Conservation (phyloP, 2,113 vertebrate genomes). For the Haemorhous mexicanus region DNA sequence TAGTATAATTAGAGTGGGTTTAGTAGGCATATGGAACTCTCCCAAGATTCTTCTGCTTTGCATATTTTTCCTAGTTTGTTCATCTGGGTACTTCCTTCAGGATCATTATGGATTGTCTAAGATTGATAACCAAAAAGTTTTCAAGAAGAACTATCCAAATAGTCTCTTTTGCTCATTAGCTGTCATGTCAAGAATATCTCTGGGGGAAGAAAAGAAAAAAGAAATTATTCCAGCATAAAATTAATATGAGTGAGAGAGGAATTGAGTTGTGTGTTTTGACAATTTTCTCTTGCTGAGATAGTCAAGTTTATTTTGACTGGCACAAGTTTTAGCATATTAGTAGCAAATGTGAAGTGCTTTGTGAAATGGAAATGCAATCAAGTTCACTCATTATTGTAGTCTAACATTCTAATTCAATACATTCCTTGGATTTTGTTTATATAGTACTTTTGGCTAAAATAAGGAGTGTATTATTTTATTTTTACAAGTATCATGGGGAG, state of each 20-base stretch:
- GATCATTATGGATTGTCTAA: not conserved
- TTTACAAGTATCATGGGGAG: not conserved
- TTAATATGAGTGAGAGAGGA: not conserved
- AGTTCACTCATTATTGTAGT: not conserved
- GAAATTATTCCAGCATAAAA: not conserved
- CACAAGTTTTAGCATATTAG: constrained; percentile 22
- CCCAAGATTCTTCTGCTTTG: not conserved
- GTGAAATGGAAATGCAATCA: constrained; percentile 36
- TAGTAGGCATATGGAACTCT: not conserved
- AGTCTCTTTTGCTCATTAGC: not conserved
- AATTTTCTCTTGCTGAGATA: constrained; percentile 19
- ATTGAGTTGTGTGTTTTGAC: constrained; percentile 6
- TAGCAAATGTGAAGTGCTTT: constrained; percentile 28
- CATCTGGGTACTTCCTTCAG: not conserved
- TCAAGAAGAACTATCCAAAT: not conserved
- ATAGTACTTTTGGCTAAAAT: constrained; percentile 13
- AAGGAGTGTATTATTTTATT: not conserved
- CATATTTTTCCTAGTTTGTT: not conserved
- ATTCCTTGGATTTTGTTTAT: not conserved
- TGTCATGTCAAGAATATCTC: not conserved
- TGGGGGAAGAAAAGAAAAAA: not conserved
- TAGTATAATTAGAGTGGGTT: not conserved
- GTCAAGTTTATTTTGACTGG: constrained; percentile 47
- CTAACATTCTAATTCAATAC: constrained; percentile 10
- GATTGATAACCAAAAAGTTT: not conserved